Evolutionary conservation across 2,888 invertebrate species (phyloP).

Genomic region (Corbicula japonica): DNA sequence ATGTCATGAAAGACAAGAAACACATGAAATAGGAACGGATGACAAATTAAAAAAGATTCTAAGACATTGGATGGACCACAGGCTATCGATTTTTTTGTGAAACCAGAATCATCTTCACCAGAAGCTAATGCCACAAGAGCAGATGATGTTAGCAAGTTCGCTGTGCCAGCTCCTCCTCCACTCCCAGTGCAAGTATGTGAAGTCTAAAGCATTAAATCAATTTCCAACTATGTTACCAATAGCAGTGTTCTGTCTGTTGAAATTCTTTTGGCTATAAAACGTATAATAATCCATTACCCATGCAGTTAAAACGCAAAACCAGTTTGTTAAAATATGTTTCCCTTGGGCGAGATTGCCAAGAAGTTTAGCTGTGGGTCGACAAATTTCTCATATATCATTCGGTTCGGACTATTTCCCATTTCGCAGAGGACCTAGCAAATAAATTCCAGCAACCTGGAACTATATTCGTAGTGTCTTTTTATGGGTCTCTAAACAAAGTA

Average conservation of each 20-base stretch:
- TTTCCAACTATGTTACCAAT: conserved; percentile 38
- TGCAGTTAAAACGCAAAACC: conserved; percentile 43
- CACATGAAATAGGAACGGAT: conserved; percentile 31
- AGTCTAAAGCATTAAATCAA: conserved; percentile 2
- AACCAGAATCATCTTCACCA: conserved; percentile 28
- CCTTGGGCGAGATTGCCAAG: conserved; percentile 39
- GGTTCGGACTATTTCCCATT: conserved; percentile 38
- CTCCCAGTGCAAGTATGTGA: neutral
- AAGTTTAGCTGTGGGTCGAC: conserved; percentile 38
- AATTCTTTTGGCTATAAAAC: conserved; percentile 49
- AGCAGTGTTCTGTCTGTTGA: conserved; percentile 39
- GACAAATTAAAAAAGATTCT: conserved; percentile 38
- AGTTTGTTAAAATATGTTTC: conserved; percentile 45
- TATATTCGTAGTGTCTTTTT: conserved; percentile 57
- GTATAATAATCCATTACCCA: conserved; percentile 37
- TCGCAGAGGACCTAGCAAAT: conserved; percentile 18
- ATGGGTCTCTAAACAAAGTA: conserved; percentile 59
- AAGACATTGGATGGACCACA: conserved; percentile 28
- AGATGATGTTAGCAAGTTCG: conserved; percentile 15
- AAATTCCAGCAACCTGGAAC: conserved; percentile 35
- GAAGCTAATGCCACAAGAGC: conserved; percentile 14
- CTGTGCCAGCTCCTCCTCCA: conserved; percentile 30
- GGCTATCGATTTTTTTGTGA: conserved; percentile 37
- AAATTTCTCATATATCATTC: conserved; percentile 39
- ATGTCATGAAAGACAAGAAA: conserved; percentile 46